Conservation (phyloP, 2,113 vertebrate species). For the Chloroceryle aenea region DNA sequence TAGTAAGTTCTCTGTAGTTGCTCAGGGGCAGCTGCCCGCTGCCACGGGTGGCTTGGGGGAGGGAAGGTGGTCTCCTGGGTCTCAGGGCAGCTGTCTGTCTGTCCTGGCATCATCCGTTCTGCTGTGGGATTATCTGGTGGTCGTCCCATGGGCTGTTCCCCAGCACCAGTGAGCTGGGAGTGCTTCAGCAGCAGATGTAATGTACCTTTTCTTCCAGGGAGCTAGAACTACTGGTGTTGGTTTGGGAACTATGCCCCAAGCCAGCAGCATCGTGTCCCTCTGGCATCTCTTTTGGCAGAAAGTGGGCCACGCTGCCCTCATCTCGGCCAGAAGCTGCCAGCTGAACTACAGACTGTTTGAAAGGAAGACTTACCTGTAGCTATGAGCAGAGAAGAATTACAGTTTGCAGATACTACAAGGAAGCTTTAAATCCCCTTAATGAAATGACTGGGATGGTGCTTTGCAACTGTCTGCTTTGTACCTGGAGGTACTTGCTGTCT, state of each 20-base stretch:
- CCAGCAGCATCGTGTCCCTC: neutral
- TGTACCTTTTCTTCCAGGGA: neutral
- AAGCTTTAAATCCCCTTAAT: neutral
- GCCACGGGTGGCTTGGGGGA: fast-evolving
- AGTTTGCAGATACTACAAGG: neutral
- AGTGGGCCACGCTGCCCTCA: too few species aligned
- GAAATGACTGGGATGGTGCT: neutral
- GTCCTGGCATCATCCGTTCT: too few species aligned
- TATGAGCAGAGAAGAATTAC: neutral
- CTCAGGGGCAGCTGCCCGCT: neutral
- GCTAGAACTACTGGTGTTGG: fast-evolving
- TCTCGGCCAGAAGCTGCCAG: neutral
- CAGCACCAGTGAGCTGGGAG: neutral
- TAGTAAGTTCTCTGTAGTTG: neutral
- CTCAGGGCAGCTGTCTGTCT: neutral
- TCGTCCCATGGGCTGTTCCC: neutral
- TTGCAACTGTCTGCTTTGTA: neutral
- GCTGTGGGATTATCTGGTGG: neutral
- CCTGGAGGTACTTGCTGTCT: neutral
- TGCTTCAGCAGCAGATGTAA: too few species aligned
- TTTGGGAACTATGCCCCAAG: neutral
- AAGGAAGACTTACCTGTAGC: neutral
- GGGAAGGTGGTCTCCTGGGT: neutral
- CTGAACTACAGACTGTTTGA: neutral
- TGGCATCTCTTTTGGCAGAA: neutral